Percentiles rank a stretch among this genome's conserved stretches.
These are phyloP conservation scores for Pyrrhosoma nymphula DNA, from an alignment of 2,888 invertebrate species.

Conservation along the genomic window DNA sequence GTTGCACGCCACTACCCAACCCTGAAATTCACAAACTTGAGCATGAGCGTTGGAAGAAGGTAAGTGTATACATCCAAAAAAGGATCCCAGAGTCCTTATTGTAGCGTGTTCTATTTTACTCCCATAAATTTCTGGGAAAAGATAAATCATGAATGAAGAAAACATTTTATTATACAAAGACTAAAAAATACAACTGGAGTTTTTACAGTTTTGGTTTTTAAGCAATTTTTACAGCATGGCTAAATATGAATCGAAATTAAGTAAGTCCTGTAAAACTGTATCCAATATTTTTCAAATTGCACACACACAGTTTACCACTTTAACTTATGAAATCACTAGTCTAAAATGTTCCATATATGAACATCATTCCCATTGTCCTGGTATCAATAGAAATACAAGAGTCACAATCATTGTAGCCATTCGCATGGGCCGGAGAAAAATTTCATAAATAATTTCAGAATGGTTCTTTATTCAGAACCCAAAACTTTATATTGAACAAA, in stretches of 20 bases:
- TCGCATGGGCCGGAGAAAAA: background rate
- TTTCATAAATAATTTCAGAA: background rate
- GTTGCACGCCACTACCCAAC: too few species aligned
- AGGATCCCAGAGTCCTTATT: too few species aligned
- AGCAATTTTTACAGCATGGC: background rate
- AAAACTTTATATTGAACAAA: background rate
- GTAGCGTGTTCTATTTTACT: too few species aligned
- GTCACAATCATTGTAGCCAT: background rate
- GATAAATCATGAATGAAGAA: background rate
- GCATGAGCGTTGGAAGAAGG: too few species aligned
- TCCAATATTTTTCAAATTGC: background rate
- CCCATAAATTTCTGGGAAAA: too few species aligned
- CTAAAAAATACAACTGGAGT: slow-evolving; percentile 57
- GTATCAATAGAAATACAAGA: background rate
- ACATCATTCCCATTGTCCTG: background rate
- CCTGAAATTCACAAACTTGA: too few species aligned
- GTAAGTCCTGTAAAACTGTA: background rate
- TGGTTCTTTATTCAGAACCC: background rate
- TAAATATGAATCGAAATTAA: background rate
- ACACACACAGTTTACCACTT: background rate
- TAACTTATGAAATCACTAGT: background rate
- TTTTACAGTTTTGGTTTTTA: background rate
- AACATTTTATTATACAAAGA: slow-evolving; percentile 64
- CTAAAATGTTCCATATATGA: background rate
- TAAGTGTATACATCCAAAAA: too few species aligned